These are phyloP conservation scores for Gadopsis marmoratus DNA, from an alignment of 2,797 vertebrate species.

Conservation along the genomic window DNA sequence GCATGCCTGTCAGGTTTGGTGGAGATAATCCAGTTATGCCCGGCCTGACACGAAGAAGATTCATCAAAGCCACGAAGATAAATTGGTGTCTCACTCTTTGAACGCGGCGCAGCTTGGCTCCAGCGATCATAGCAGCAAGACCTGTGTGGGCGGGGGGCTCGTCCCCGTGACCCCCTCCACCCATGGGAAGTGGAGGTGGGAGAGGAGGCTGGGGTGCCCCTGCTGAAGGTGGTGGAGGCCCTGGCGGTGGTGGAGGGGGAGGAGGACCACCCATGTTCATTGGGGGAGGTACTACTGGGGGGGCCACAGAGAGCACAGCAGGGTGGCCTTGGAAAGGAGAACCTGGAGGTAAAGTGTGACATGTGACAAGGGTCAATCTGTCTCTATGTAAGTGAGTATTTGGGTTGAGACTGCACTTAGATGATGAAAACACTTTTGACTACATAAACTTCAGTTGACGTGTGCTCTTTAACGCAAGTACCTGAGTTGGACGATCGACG, in stretches of 20 bases:
- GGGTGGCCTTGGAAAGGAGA: slow-evolving; percentile 94
- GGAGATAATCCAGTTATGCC: not conserved
- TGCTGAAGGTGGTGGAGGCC: slow-evolving; percentile 79
- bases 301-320: slow-evolving; percentile 86
- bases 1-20: not conserved
- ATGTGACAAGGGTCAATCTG: not conserved
- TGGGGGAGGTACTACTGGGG: slow-evolving; percentile 86
- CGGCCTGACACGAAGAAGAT: not conserved
- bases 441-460: not conserved
- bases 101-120: slow-evolving; percentile 97
- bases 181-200: slow-evolving; percentile 81
- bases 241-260: slow-evolving; percentile 83
- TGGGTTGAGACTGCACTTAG: not conserved
- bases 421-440: not conserved
- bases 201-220: slow-evolving; percentile 88
- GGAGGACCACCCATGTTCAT: slow-evolving; percentile 83
- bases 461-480: slow-evolving; percentile 33
- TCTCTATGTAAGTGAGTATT: not conserved
- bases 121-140: slow-evolving; percentile 95
- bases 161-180: slow-evolving; percentile 82
- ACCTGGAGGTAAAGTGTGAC: slow-evolving; percentile 77
- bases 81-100: slow-evolving; percentile 87
- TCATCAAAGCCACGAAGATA: not conserved
- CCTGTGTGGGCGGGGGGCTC: slow-evolving; percentile 88
- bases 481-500: slow-evolving; percentile 96